These are phyloP conservation scores for Falco biarmicus DNA, from an alignment of 2,797 vertebrate species.

Conservation along the genomic window DNA sequence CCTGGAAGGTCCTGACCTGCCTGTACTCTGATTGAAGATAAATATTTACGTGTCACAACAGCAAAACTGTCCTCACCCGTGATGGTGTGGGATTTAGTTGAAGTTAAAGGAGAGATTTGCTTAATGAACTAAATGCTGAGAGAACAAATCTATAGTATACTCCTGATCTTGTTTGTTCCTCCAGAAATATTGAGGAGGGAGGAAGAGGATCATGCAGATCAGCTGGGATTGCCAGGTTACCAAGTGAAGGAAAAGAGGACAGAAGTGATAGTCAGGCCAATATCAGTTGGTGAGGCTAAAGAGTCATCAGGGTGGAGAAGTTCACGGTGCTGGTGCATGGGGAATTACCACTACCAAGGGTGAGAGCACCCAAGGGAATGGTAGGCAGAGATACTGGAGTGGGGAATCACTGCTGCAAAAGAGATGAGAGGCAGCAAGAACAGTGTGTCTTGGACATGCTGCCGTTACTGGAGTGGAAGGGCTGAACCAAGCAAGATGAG, in stretches of 20 bases:
- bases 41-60: background rate
- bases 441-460: background rate
- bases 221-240: background rate
- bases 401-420: background rate
- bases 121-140: background rate
- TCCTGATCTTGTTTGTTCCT: background rate
- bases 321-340: accelerated
- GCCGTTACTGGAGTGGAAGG: background rate
- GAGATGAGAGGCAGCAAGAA: background rate
- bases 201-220: background rate
- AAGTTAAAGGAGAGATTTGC: background rate
- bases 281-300: background rate
- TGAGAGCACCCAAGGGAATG: background rate
- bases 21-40: background rate
- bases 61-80: background rate
- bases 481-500: background rate
- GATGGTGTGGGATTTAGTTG: background rate
- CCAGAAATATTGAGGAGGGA: background rate
- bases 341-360: accelerated
- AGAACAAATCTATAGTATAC: background rate
- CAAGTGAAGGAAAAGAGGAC: background rate
- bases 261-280: background rate
- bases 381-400: background rate
- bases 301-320: background rate
- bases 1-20: background rate